phyloP scores from a whole-genome alignment of 2,888 invertebrate species.

The Psylliodes chrysocephalus region DNA sequence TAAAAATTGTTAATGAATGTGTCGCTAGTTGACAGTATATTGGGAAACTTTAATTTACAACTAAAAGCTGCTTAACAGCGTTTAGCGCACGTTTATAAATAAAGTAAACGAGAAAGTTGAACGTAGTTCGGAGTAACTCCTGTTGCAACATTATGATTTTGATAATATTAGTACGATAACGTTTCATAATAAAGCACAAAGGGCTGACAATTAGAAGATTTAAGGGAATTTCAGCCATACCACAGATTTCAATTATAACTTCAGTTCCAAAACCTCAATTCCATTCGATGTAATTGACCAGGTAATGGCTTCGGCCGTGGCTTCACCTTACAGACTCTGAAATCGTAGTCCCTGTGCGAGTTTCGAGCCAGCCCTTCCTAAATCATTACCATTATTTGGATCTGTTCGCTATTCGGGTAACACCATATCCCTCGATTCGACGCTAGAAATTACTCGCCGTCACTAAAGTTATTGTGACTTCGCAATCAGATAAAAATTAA shows the following conservation, averaged over 20 bases:
- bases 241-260: constrained; percentile 65
- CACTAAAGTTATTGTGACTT: constrained; percentile 2
- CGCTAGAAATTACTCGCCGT: constrained; percentile 18
- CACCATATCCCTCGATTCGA: constrained; percentile 27
- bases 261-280: constrained; percentile 63
- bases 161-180: constrained; percentile 48
- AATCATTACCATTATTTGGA: constrained; percentile 58
- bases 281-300: constrained; percentile 65
- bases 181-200: constrained; percentile 51
- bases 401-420: constrained; percentile 42
- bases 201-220: constrained; percentile 63
- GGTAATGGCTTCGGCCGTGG: constrained; percentile 64
- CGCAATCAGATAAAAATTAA: background rate
- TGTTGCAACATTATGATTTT: constrained; percentile 23
- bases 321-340: constrained; percentile 61
- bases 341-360: constrained; percentile 56
- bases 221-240: constrained; percentile 64
- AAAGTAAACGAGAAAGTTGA: background rate
- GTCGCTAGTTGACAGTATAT: too few relatives aligned
- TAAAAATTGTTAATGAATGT: too few relatives aligned
- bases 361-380: constrained; percentile 55
- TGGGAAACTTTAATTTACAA: too few relatives aligned
- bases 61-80: too few relatives aligned
- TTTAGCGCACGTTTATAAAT: background rate
- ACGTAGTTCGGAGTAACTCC: background rate